Evolutionary conservation across 2,113 vertebrate genomes (phyloP), one percentile per base, ranked within the genome.

Genomic region (Falcunculus frontatus): DNA sequence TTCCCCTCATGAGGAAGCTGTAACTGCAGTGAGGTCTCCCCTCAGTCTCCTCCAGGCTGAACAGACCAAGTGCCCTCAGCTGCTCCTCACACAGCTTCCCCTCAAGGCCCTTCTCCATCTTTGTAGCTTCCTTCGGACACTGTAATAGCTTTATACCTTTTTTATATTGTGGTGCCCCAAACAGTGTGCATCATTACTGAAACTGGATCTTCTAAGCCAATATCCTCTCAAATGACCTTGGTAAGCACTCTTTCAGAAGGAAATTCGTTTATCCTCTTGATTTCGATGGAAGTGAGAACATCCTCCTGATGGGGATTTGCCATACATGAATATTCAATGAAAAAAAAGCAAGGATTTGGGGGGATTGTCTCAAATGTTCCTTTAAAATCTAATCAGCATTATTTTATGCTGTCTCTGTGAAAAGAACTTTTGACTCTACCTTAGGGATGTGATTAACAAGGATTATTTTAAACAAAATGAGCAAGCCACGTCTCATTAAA

Each of bases 71-170:
- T 0, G 14, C 0, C 42, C 35, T 56, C 76, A 37, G 42, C 17
- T 0, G 0, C 18, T 80, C 10, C 59, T 64, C 35, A 16, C 0
- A 11, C 0, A 0, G 20, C 13, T 57, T 65, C 50, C 0, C 44
- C 67, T 65, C 44, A 1, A 73, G 44, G 5, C 33, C 10, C 18
- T 44, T 57, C 22, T 0, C 32, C 18, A 29, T 33, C 59, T 12
- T 57, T 7, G 17, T 50, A 10, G 22, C 37, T 15, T 57, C 67
- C 17, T 73, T 37, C 44, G 37, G 37, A 29, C 9, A 7, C 8
- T 37, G 7, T 25, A 50, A 50, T 37, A 29, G 3, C 27, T 89
- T 65, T 33, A 16, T 35, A 37, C 50, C 4, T 29, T 50, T 27
- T 59, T 67, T 17, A 23, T 16, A 20, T 8, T 44, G 52, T 39